Evolutionary conservation across 2,888 invertebrate genomes (phyloP).

Genomic region (Patella caerulea): DNA sequence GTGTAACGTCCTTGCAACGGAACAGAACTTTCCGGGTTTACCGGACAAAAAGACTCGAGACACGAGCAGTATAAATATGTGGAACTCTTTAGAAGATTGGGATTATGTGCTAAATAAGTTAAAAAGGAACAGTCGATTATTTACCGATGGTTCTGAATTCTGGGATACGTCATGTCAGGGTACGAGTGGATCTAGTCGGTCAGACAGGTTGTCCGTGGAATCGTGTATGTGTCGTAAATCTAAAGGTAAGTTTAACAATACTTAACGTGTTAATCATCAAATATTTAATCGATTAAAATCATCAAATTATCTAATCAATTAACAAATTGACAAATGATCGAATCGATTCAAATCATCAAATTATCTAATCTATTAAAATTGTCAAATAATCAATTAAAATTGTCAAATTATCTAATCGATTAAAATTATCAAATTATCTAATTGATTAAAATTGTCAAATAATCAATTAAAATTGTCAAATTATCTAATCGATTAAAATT

Average conservation of each 20-base stretch:
- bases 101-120: slow-evolving; percentile 59
- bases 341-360: too few relatives aligned
- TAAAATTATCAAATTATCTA: too few relatives aligned
- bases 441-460: too few relatives aligned
- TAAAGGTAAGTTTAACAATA: not conserved
- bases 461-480: too few relatives aligned
- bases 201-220: slow-evolving; percentile 12
- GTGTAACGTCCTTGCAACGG: slow-evolving; percentile 6
- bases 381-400: too few relatives aligned
- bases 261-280: too few relatives aligned
- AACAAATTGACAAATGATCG: too few relatives aligned
- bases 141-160: slow-evolving; percentile 18
- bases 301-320: too few relatives aligned
- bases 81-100: slow-evolving; percentile 63
- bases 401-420: too few relatives aligned
- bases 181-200: not conserved
- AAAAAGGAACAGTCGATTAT: slow-evolving; percentile 44
- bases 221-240: not conserved
- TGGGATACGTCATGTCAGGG: not conserved
- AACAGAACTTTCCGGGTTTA: slow-evolving; percentile 26
- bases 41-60: slow-evolving; percentile 14
- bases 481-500: too few relatives aligned
- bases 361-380: too few relatives aligned
- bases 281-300: too few relatives aligned
- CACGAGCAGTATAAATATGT: slow-evolving; percentile 36